Conservation (phyloP, 2,113 vertebrate genomes). For the Rhombomys opimus region DNA sequence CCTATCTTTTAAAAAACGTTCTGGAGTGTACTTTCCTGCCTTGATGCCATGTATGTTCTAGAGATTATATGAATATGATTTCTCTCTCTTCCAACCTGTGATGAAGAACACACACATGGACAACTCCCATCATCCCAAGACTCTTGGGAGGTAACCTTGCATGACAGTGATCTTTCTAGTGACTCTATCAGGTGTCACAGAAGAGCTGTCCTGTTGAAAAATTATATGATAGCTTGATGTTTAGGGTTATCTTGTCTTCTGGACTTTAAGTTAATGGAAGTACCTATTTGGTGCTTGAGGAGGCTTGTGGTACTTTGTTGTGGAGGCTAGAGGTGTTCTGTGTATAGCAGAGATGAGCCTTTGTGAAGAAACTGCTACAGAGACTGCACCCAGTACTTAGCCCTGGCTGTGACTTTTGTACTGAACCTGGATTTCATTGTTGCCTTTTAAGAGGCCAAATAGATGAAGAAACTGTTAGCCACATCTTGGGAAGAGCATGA, state of each 20-base stretch:
- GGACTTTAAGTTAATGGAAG: neutral
- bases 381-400: neutral
- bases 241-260: neutral
- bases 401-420: neutral
- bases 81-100: neutral
- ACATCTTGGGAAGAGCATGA: constrained; percentile 27
- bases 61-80: neutral
- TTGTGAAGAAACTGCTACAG: neutral
- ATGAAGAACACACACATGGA: neutral
- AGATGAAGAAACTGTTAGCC: neutral
- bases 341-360: neutral
- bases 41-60: neutral
- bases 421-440: constrained; percentile 16
- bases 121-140: neutral
- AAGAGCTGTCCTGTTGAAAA: neutral
- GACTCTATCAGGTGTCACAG: neutral
- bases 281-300: no score
- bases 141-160: neutral
- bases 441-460: neutral
- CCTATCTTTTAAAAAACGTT: neutral
- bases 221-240: neutral
- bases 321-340: neutral
- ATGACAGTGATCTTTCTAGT: neutral
- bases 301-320: neutral
- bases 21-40: neutral